Evolutionary conservation across 2,888 invertebrate species (phyloP).

Genomic region (Monopis laevigella): DNA sequence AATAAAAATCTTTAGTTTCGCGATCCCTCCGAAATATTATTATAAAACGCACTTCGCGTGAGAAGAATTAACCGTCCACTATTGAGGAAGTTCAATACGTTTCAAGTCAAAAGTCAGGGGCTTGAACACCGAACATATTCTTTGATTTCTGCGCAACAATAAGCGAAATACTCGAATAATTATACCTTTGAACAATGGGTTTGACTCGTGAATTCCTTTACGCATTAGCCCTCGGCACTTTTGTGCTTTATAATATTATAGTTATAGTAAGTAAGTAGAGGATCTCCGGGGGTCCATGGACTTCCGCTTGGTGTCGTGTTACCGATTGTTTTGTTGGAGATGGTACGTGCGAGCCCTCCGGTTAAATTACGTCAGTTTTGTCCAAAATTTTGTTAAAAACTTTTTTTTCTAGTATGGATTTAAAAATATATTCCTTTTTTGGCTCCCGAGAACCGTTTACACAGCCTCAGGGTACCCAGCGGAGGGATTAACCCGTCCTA

Average conservation of each 20-base stretch:
- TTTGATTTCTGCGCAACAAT: conserved; percentile 58
- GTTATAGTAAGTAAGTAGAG: conserved; percentile 44
- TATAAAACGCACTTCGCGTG: conserved; percentile 35
- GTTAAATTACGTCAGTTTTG: too few species aligned
- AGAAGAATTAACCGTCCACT: conserved; percentile 63
- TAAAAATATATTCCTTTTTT: too few species aligned
- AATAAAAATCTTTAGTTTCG: too few species aligned
- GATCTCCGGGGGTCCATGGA: conserved; percentile 50
- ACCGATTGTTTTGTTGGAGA: conserved; percentile 52
- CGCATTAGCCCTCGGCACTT: conserved; percentile 45
- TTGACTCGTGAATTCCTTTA: conserved; percentile 31
- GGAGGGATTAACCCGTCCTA: too few species aligned
- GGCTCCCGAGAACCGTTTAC: too few species aligned
- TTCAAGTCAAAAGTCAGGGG: conserved; percentile 59
- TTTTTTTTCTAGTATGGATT: too few species aligned
- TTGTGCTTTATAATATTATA: conserved; percentile 4
- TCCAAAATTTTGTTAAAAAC: too few species aligned
- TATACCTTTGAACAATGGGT: conserved; percentile 56
- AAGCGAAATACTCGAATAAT: conserved; percentile 51
- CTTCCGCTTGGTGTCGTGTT: conserved; percentile 61
- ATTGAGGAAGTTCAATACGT: conserved; percentile 48
- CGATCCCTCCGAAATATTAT: too few species aligned
- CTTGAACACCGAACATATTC: conserved; percentile 55
- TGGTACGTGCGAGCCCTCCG: conserved; percentile 22
- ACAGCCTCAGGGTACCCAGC: too few species aligned